These are phyloP conservation scores for Euplexia lucipara DNA, from an alignment of 2,888 invertebrate genomes.

Conservation along the genomic window DNA sequence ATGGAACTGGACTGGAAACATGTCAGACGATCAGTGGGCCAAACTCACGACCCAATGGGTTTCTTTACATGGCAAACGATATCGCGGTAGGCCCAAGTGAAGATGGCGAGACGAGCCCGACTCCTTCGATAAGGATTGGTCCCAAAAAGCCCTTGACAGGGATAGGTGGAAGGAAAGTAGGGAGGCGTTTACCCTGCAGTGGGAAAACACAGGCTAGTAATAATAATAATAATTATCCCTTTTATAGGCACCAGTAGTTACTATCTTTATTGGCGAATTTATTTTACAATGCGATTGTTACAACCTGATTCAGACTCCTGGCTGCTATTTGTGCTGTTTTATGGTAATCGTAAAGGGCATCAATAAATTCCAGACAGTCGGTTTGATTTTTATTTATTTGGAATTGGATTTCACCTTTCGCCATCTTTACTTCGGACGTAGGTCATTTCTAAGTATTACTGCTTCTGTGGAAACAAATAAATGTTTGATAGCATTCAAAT, in stretches of 20 bases:
- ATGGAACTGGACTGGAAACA: too few species aligned
- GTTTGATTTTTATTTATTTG: constrained; percentile 52
- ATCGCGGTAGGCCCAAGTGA: too few species aligned
- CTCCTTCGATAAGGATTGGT: too few species aligned
- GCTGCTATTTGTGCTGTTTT: constrained; percentile 49
- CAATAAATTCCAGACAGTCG: constrained; percentile 63
- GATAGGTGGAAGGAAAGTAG: too few species aligned
- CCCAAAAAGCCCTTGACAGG: too few species aligned
- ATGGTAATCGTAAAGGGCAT: constrained; percentile 58
- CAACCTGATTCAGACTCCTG: constrained; percentile 52
- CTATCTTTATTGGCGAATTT: constrained; percentile 54
- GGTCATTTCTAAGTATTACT: constrained; percentile 31
- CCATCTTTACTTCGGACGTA: constrained; percentile 23
- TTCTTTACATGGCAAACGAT: too few species aligned
- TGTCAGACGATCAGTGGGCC: too few species aligned
- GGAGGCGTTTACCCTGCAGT: too few species aligned
- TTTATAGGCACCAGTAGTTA: constrained; percentile 41
- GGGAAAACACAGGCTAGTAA: too few species aligned
- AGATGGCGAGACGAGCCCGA: too few species aligned
- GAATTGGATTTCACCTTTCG: constrained; percentile 41
- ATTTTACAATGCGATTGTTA: constrained; percentile 61
- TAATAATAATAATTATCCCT: constrained; percentile 38
- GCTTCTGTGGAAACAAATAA: constrained; percentile 5
- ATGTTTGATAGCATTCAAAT: constrained; percentile 3
- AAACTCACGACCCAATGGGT: too few species aligned